These are phyloP conservation scores for Vidua chalybeata DNA, from an alignment of 2,113 vertebrate genomes.

Conservation along the genomic window DNA sequence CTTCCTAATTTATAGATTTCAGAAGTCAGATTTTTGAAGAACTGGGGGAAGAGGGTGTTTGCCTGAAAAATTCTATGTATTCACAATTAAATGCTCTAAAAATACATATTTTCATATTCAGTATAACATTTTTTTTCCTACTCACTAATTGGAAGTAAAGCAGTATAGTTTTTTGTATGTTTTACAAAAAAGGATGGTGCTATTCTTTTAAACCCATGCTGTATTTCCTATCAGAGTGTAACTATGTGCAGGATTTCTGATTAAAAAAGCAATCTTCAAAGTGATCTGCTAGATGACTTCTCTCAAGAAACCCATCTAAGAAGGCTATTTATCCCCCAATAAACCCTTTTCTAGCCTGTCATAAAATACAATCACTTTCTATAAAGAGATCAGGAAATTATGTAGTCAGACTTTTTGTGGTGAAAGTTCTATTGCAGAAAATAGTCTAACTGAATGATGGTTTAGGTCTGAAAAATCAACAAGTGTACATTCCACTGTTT, in stretches of 20 bases:
- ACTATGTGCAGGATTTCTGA: background rate
- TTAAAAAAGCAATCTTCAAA: background rate
- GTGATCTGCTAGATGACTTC: background rate
- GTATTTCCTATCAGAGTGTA: background rate
- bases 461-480: background rate
- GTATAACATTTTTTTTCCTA: background rate
- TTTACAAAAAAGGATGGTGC: background rate
- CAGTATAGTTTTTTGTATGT: background rate
- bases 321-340: background rate
- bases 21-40: background rate
- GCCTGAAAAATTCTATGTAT: background rate
- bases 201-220: background rate
- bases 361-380: background rate
- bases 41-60: fast-evolving
- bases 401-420: background rate
- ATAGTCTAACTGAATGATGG: background rate
- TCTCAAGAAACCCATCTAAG: background rate
- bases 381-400: background rate
- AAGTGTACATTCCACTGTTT: background rate
- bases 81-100: background rate
- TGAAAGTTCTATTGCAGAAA: background rate
- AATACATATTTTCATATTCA: background rate
- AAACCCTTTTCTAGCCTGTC: background rate
- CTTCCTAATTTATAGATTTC: background rate
- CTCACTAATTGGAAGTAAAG: background rate